phyloP scores from a whole-genome alignment of 2,113 vertebrate genomes.

The Poeciliopsis retropinna region DNA sequence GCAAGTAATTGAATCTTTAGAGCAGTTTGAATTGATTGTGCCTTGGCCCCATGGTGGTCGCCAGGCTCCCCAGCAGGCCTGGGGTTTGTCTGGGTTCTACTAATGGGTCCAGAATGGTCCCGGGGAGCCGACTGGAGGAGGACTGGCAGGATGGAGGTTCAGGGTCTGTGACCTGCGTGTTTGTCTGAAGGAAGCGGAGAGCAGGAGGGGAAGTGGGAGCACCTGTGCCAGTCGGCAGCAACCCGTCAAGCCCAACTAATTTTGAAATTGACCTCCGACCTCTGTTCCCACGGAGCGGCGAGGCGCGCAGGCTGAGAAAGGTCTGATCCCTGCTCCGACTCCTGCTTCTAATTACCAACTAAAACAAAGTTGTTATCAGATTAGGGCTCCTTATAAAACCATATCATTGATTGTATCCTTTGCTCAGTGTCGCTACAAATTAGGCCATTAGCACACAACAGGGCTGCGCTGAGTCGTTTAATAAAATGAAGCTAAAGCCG shows the following conservation, averaged over 20 bases:
- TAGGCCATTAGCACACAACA: slow-evolving; percentile 79
- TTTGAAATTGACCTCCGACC: slow-evolving; percentile 87
- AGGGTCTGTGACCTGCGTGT: slow-evolving; percentile 56
- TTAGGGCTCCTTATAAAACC: slow-evolving; percentile 78
- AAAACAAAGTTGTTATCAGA: slow-evolving; percentile 87
- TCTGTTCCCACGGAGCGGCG: slow-evolving; percentile 82
- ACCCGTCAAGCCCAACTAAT: slow-evolving; percentile 90
- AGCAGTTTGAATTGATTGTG: not conserved
- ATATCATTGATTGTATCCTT: slow-evolving; percentile 87
- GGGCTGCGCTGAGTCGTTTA: slow-evolving; percentile 79
- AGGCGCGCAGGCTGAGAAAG: slow-evolving; percentile 59
- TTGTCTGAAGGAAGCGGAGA: slow-evolving; percentile 83
- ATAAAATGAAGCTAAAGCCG: slow-evolving; percentile 70
- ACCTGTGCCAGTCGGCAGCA: slow-evolving; percentile 89
- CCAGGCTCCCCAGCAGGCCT: slow-evolving; percentile 59
- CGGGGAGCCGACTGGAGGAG: slow-evolving; percentile 31
- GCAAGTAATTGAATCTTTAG: not conserved
- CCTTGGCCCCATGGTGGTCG: slow-evolving; percentile 36
- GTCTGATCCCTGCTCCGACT: slow-evolving; percentile 64
- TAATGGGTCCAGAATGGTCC: slow-evolving; percentile 67
- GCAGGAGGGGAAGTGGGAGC: slow-evolving; percentile 79
- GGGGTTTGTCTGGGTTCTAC: slow-evolving; percentile 42
- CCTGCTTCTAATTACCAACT: slow-evolving; percentile 90
- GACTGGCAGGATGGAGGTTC: slow-evolving; percentile 21
- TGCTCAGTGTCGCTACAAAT: slow-evolving; percentile 87